Evolutionary conservation across 2,888 invertebrate species (phyloP), one percentile per base, ranked within the genome.

Genomic region (Thereva nobilitata): DNA sequence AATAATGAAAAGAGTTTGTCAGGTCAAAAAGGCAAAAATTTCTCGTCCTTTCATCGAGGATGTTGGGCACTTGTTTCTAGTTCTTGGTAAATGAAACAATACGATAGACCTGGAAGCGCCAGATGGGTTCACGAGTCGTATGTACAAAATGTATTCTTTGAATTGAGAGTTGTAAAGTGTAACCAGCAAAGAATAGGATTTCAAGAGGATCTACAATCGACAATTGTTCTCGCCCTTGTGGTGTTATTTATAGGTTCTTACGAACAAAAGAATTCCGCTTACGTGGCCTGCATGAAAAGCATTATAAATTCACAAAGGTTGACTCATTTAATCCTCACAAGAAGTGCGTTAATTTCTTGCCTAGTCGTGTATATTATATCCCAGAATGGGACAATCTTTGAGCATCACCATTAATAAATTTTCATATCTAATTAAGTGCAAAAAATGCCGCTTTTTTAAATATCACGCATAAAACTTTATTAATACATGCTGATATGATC

Each of bases 31-130:
- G 56, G 44, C 35, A 56, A 56, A 44, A 56, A 23, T 23, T 23
- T 44, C 6, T 56, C 34, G 56, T 44, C 56, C 35, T 56, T 56
- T 56, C 56, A 44, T 34, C 56, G 44, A 42, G 56, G 44, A 55
- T 56, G 42, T 56, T 56, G 35, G 42, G 44, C 56, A 56, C 56
- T 56, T 56, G 56, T 56, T 56, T 56, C 5, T 34, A 23, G 23
- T 56, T 56, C 56, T 56, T 44, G 56, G 56, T 56, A 56, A 23
- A 23, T 23, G 23, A 23, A 23, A 56, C 56, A 37, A 56, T 56
- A 34, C 44, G 10, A 9, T 34, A 56, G 44, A 42, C 40, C 41
- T 12, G 6, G 41, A 56, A 56, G 56, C 56, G 56, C 56, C 56
- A 56, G 42, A 56, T 56, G 56, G 56, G n/a, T 6, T 2, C 0